Base-by-base conservation (phyloP, 2,888 invertebrate genomes). In the Lithophane leautieri region DNA sequence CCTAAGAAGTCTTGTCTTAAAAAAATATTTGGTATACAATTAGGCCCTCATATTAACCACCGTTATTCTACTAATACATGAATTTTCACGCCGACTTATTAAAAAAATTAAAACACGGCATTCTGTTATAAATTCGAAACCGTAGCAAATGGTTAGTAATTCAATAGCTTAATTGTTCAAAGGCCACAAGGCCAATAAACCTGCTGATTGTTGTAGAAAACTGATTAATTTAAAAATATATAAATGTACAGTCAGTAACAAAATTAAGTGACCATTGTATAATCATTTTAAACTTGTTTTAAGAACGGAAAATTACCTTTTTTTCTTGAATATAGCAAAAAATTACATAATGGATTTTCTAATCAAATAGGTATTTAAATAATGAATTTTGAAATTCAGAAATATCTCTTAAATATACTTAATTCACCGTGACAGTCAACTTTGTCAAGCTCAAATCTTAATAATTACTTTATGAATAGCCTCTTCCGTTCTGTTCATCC, bases 401-500 rank as follows among this genome's bases (percentile, higher is more conserved):
- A 56, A 54, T 40, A 8, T 40, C 0, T 47, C 4, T 40, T 14
- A 60, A 56, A 60, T 58, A 25, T 83, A n/a, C n/a, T n/a, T n/a
- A 52, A 74, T 70, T 79, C 22, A 54, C 11, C 16, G 34, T 75
- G 47, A 40, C 58, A 40, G 14, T 47, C 42, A 25, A 58, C 70
- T 66, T 71, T 52, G 76, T 68, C 65, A 76, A 65, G 50, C 56
- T 68, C 65, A 66, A 62, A 22, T 81, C 50, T 74, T 73, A 72
- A 72, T 81, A 67, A 77, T 81, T 77, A 78, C 28, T 78, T 73
- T 82, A 80, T 87, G 86, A 87, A 88, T 87, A 62, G 78, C 34
- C 63, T 71, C 86, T 81, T 88, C 88, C 85, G 81, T 76, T 69
- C 34, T 34, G n/a, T 65, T 76, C 79, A 76, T 86, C 85, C 86